Evolutionary conservation across 2,888 invertebrate genomes (phyloP).

Genomic region (Cetonia aurata): DNA sequence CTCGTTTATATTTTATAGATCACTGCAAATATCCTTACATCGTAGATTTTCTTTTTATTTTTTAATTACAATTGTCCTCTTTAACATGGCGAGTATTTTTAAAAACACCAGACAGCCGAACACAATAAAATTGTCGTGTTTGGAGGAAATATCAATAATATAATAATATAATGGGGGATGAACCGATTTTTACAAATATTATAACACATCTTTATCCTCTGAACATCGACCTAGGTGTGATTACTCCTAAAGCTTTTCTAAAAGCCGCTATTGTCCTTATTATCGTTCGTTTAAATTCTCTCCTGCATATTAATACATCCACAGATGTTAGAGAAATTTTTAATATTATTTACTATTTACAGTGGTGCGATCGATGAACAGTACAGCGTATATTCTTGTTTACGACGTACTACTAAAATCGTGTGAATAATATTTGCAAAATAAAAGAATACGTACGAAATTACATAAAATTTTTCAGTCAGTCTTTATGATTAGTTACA

Average conservation of each 20-base stretch:
- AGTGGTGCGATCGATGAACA: background rate
- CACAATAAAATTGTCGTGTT: conserved; percentile 15
- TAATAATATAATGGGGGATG: no score
- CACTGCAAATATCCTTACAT: conserved; percentile 63
- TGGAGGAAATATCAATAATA: no score
- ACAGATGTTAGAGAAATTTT: no score
- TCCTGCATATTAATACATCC: background rate
- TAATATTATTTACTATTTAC: no score
- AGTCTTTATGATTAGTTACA: conserved; percentile 22
- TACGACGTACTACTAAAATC: background rate
- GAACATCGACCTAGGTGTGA: background rate
- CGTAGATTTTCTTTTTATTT: conserved; percentile 32
- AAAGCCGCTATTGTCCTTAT: no score
- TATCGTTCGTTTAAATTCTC: no score
- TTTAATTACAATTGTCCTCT: conserved; percentile 27
- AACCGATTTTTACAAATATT: conserved; percentile 10
- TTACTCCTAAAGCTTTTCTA: background rate
- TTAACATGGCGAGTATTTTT: conserved; percentile 34
- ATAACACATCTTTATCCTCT: conserved; percentile 1
- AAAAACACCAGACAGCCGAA: conserved; percentile 32
- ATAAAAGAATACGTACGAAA: background rate
- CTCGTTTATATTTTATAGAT: conserved; percentile 51
- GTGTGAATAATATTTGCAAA: conserved; percentile 19
- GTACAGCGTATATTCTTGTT: background rate
- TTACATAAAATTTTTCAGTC: conserved; percentile 3